These are phyloP conservation scores for Neostethus bicornis DNA, from an alignment of 2,797 vertebrate genomes.

Conservation along the genomic window DNA sequence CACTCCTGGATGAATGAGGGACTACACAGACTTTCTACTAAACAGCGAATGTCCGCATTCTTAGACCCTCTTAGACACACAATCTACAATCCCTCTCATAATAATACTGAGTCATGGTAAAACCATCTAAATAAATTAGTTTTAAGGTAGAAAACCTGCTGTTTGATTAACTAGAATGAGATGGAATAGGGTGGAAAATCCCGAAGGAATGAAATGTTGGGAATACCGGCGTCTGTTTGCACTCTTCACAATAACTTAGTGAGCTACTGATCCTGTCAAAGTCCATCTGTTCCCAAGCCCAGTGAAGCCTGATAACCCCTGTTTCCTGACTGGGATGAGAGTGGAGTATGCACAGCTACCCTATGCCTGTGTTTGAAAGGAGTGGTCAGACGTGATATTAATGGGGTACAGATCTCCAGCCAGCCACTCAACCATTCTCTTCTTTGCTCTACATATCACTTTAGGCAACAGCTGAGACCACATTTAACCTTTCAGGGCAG, in stretches of 20 bases:
- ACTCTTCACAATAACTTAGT: constrained; percentile 17
- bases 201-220: constrained; percentile 58
- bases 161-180: not conserved
- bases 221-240: constrained; percentile 55
- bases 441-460: constrained; percentile 46
- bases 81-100: not conserved
- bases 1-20: no score
- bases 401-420: constrained; percentile 5
- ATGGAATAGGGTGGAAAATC: constrained; percentile 35
- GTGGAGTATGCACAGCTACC: constrained; percentile 23
- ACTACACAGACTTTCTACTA: no score
- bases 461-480: constrained; percentile 57
- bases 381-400: constrained; percentile 31
- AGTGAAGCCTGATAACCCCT: constrained; percentile 38
- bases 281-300: constrained; percentile 57
- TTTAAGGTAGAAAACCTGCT: not conserved
- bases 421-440: constrained; percentile 13
- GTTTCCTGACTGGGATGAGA: constrained; percentile 49
- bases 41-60: no score
- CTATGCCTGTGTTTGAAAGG: not conserved
- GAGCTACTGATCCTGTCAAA: constrained; percentile 44
- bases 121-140: no score
- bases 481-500: constrained; percentile 45
- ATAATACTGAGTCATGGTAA: not conserved
- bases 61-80: not conserved